These are phyloP conservation scores for Okamejei kenojei DNA, from an alignment of 2,797 vertebrate species.

Conservation along the genomic window DNA sequence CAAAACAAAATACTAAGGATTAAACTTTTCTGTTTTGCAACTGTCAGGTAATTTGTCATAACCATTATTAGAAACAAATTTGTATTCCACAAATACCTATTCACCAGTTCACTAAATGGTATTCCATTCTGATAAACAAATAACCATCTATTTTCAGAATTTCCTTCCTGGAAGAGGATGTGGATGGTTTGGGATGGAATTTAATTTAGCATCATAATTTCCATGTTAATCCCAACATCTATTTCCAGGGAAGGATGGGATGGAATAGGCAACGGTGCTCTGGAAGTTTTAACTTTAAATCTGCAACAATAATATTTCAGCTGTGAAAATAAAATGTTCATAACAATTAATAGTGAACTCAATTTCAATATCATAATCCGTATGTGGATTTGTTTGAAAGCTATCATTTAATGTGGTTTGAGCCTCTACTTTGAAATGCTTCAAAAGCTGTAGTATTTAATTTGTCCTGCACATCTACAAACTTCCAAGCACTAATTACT, in stretches of 20 bases:
- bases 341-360: neutral
- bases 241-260: slow-evolving; percentile 38
- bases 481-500: neutral
- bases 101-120: neutral
- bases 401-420: neutral
- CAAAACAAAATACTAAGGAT: too few species aligned
- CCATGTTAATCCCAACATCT: slow-evolving; percentile 42
- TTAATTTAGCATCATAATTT: slow-evolving; percentile 47
- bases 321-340: neutral
- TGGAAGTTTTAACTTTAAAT: too few species aligned
- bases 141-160: slow-evolving; percentile 52
- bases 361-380: neutral
- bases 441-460: neutral
- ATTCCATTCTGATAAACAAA: slow-evolving; percentile 50
- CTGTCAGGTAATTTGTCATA: neutral
- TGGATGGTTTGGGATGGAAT: slow-evolving; percentile 50
- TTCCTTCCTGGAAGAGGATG: slow-evolving; percentile 56
- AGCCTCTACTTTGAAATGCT: neutral
- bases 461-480: neutral
- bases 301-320: neutral
- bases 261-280: neutral
- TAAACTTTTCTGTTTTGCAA: neutral
- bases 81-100: neutral
- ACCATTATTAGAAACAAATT: neutral
- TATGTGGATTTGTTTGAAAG: neutral